Percentiles rank a stretch among this genome's conserved stretches.
These are phyloP conservation scores for Lepeophtheirus nordmannii DNA, from an alignment of 2,888 invertebrate species.

Conservation along the genomic window DNA sequence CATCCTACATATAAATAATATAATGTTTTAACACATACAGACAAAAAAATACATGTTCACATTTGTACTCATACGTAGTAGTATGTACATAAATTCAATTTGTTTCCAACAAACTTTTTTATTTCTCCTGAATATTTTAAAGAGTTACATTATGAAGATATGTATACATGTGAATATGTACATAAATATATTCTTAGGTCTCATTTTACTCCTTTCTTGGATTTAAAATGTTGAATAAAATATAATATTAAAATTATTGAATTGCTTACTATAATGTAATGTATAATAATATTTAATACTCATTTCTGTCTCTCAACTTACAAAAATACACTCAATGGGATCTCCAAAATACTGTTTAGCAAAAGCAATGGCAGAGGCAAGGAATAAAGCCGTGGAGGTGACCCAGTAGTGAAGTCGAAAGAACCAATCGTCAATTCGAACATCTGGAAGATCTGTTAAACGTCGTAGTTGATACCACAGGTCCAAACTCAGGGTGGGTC, in stretches of 20 bases:
- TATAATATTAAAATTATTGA: background rate
- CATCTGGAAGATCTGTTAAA: constrained; percentile 15
- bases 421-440: constrained; percentile 13
- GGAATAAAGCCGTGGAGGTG: constrained; percentile 14
- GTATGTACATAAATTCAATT: background rate
- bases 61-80: background rate
- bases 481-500: constrained; percentile 16
- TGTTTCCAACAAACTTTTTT: background rate
- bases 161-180: too few species aligned
- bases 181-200: background rate
- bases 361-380: constrained; percentile 16
- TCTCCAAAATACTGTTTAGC: constrained; percentile 23
- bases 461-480: constrained; percentile 19
- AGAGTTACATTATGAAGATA: background rate
- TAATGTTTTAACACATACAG: background rate
- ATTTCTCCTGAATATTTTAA: background rate
- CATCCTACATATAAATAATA: constrained; percentile 16
- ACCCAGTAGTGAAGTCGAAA: constrained; percentile 23
- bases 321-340: constrained; percentile 23
- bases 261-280: too few species aligned
- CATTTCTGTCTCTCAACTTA: background rate
- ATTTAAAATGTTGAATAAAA: too few species aligned
- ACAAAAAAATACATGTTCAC: background rate
- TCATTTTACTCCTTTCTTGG: too few species aligned
- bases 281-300: too few species aligned